Conservation (phyloP, 2,888 invertebrate species). For the Agonopterix arenella region DNA sequence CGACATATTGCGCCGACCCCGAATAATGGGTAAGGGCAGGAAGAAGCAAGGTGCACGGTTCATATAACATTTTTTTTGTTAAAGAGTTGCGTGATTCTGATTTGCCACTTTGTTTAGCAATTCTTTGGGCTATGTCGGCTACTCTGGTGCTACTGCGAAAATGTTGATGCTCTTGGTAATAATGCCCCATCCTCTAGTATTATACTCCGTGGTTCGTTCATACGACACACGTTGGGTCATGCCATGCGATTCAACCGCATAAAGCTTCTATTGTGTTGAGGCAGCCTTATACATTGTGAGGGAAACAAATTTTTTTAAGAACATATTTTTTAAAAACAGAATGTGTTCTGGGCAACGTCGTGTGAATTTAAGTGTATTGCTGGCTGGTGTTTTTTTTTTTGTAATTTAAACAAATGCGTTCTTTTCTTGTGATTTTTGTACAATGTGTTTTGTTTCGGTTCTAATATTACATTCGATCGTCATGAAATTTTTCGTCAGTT, state of each 20-base stretch:
- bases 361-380: conserved; percentile 64
- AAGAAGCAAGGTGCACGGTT: too few species aligned
- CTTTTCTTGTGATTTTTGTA: background rate
- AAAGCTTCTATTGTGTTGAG: conserved; percentile 64
- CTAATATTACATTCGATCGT: too few species aligned
- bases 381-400: conserved; percentile 3
- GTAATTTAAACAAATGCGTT: conserved; percentile 11
- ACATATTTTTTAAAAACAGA: conserved; percentile 44
- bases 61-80: too few species aligned
- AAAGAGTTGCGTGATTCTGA: too few species aligned
- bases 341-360: conserved; percentile 50
- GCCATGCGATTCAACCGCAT: conserved; percentile 42
- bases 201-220: conserved; percentile 20
- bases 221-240: conserved; percentile 58
- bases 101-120: too few species aligned
- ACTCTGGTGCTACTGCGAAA: too few species aligned
- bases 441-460: background rate
- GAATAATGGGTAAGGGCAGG: too few species aligned
- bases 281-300: conserved; percentile 61
- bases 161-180: too few species aligned
- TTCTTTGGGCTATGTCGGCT: too few species aligned
- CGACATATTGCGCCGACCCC: too few species aligned
- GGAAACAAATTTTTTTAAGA: conserved; percentile 69
- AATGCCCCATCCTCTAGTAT: too few species aligned
- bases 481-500: too few species aligned